Evolutionary conservation across 2,113 vertebrate genomes (phyloP), one percentile per base, ranked within the genome.

Genomic region (Osmerus mordax): DNA sequence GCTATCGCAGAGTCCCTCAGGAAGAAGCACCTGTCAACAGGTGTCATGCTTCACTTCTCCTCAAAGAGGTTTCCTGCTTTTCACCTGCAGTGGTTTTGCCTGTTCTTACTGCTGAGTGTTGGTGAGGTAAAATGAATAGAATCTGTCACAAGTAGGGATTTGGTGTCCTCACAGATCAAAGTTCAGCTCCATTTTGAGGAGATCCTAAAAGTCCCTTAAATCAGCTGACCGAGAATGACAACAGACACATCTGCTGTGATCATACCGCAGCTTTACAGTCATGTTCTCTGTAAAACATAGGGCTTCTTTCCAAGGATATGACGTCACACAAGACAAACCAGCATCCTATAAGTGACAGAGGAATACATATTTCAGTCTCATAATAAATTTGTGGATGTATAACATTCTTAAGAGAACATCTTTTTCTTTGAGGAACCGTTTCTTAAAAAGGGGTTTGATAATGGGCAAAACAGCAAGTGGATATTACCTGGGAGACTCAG

Each of bases 151-250:
- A 60, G 55, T 3, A n/a, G 59, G 56, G 65, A 71, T 65, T 67
- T 52, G 55, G 63, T 64, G 53, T 67, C 69, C 28, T 51, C 9
- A 32, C 54, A 69, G 74, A 74, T 79, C 77, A 82, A 79, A 75
- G 74, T 63, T 71, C 64, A 56, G 41, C 36, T 41, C 36, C 32
- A 58, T 4, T 19, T n/a, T 58, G 51, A 61, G 23, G 23, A 61
- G 59, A 61, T 62, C 23, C 23, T 25, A 0, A 61, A 25, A 14
- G 59, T 13, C 21, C 19, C n/a, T 21, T 59, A 21, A 21, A n/a
- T 62, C 23, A 62, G 56, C 14, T 11, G 59, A 21, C 21, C 23
- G 1, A 56, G 15, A 21, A 23, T 28, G 12, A 13, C 23, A 61
- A 61, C 21, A 15, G 19, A 19, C 12, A n/a, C 19, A 12, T 12